Evolutionary conservation across 2,113 vertebrate genomes (phyloP).

Genomic region (Psittacus erithacus): DNA sequence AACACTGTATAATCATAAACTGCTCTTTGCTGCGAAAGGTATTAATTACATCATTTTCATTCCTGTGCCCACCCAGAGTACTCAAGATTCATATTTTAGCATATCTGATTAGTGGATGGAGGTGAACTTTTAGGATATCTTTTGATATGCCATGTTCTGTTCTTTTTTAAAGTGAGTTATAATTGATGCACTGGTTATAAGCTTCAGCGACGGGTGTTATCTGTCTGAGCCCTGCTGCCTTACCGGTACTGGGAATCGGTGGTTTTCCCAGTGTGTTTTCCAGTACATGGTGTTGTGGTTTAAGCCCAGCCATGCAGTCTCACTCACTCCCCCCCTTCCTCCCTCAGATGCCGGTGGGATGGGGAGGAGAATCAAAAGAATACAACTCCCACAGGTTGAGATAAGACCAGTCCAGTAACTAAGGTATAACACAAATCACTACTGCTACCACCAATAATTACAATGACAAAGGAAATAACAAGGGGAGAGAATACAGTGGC

Average conservation of each 20-base stretch:
- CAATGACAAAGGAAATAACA: no score
- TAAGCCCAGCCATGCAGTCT: no score
- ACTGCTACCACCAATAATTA: no score
- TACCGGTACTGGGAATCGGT: neutral
- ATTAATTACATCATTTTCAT: neutral
- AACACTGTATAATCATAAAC: neutral
- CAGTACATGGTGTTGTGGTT: neutral
- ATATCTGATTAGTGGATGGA: neutral
- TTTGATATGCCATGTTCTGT: neutral
- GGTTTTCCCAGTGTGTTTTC: neutral
- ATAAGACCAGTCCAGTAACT: no score
- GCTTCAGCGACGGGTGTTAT: neutral
- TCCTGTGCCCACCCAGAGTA: neutral
- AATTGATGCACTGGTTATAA: neutral
- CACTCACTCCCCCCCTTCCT: no score
- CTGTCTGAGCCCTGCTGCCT: neutral
- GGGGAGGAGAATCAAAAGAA: no score
- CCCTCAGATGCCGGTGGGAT: no score
- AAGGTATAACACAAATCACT: no score
- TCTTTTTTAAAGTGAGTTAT: neutral
- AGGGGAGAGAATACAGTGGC: no score
- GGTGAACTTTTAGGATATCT: neutral
- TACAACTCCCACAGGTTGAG: no score
- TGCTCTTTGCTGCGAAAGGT: neutral
- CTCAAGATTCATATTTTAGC: neutral